Conservation (phyloP, 2,797 vertebrate genomes). For the Channallabes apus region DNA sequence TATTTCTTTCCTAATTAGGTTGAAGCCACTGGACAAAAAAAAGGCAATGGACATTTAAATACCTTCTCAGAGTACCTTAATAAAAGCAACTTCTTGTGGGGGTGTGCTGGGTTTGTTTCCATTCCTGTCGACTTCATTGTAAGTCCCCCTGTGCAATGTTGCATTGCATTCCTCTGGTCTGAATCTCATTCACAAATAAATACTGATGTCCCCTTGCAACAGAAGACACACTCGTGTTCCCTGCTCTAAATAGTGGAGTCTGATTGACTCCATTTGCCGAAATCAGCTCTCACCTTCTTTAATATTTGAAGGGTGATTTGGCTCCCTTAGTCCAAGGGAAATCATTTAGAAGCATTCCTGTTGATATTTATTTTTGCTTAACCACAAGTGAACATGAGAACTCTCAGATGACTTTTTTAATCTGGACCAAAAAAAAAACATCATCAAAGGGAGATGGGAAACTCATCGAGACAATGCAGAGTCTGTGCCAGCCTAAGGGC, state of each 20-base stretch:
- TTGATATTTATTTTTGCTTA: slow-evolving; percentile 61
- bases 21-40: not conserved
- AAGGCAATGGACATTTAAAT: slow-evolving; percentile 1
- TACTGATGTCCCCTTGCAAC: slow-evolving; percentile 54
- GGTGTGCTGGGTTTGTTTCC: slow-evolving; percentile 8
- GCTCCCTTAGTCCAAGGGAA: slow-evolving; percentile 48
- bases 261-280: slow-evolving; percentile 65
- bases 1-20: slow-evolving; percentile 18
- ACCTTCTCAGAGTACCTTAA: not conserved
- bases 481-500: slow-evolving; percentile 17
- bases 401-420: slow-evolving; percentile 56
- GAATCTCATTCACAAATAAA: slow-evolving; percentile 55
- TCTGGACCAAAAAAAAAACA: slow-evolving; percentile 58
- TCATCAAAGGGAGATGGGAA: slow-evolving; percentile 59
- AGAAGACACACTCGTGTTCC: slow-evolving; percentile 35
- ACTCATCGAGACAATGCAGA: slow-evolving; percentile 18
- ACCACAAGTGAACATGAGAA: slow-evolving; percentile 59
- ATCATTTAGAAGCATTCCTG: slow-evolving; percentile 68
- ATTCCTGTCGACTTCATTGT: not conserved
- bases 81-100: not conserved
- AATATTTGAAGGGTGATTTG: slow-evolving; percentile 66
- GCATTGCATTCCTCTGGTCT: slow-evolving; percentile 33
- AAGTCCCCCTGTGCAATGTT: not conserved
- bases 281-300: slow-evolving; percentile 65
- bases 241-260: slow-evolving; percentile 54